Base-by-base conservation (phyloP, 2,797 vertebrate genomes). In the Chaunax sp. region DNA sequence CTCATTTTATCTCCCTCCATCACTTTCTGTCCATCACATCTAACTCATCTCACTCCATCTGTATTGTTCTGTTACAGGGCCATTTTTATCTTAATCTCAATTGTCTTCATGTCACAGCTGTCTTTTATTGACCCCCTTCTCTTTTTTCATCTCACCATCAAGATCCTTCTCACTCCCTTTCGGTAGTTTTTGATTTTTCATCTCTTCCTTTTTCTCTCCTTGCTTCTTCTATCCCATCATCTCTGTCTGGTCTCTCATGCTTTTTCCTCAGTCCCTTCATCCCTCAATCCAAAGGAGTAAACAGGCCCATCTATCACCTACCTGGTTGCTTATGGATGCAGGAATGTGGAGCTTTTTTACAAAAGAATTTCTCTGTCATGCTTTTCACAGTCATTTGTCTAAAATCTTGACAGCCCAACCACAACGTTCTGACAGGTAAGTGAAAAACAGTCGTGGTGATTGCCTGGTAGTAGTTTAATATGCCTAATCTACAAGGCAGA, bases 251-350 rank as follows among this genome's bases (percentile, higher is more conserved):
- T 54, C 10, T 37, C 6, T 20, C 38, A 1, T 46, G 11, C 18
- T 41, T 53, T 53, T 22, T 26, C 20, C 19, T 64, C 53, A 7
- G 20, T 38, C 15, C 3, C 22, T 59, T 19, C 9, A 54, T 28
- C 0, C 44, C 13, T 35, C 51, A 25, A 35, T 58, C 60, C 6
- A 2, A 41, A 4, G 4, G 16, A 43, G 50, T 74, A 70, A 81
- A 80, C 64, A 61, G 3, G 26, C 53, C 44, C 43, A 80, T 77
- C 72, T 45, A 66, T 84, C 68, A 80, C 46, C 43, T 19, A 28
- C 19, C 52, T 54, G 43, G 52, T 8, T 69, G 54, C 33, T 61
- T 63, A 51, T 66, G 14, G 50, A 78, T 72, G 49, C 63, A 77
- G 33, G 50, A 47, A 72, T 69, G 10, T 41, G 40, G n/a, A 59